Base-by-base conservation (phyloP, 2,888 invertebrate species). In the Tinea semifulvella region DNA sequence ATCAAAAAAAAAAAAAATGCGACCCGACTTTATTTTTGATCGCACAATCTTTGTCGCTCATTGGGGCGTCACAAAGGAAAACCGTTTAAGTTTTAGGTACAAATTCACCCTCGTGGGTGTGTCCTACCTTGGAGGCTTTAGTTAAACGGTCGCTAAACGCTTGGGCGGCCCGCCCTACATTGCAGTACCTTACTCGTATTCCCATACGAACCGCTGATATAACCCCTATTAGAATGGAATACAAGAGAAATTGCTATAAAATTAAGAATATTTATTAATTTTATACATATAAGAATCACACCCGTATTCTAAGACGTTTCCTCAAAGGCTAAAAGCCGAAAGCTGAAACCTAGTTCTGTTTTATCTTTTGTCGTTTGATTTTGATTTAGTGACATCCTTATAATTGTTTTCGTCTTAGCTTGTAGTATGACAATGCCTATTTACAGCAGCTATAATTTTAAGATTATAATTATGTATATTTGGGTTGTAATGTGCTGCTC, bases 131-230 rank as follows among this genome's bases (percentile, higher is more conserved):
- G 66, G 62, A 65, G 63, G 61, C 68, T 65, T 68, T 64, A 65
- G 70, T 66, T 79, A 80, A 80, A 79, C 76, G 76, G 63, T 71
- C 68, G 71, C 70, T 79, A 80, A 80, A 79, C 79, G 80, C 70
- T 80, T 80, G 80, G 80, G 80, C 80, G 79, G 79, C 75, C 79
- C 79, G 80, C 80, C 80, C 79, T 76, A 68, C 66, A 55, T 63
- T 66, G 63, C 56, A 58, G 58, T 56, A 49, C 56, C 60, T 68
- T 61, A 60, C 49, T 61, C 65, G 26, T 44, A 48, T n/a, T n/a
- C n/a, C n/a, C n/a, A n/a, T 49, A 56, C 54, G 50, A 13, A n/a
- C 54, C 51, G 47, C 43, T 26, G 18, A 17, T 17, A 38, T 10
- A 17, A 10, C 38, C 8, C n/a, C 11, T 38, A 38, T 38, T 3